Evolutionary conservation across 2,888 invertebrate species (phyloP).

Genomic region (Asteroscopus sphinx): DNA sequence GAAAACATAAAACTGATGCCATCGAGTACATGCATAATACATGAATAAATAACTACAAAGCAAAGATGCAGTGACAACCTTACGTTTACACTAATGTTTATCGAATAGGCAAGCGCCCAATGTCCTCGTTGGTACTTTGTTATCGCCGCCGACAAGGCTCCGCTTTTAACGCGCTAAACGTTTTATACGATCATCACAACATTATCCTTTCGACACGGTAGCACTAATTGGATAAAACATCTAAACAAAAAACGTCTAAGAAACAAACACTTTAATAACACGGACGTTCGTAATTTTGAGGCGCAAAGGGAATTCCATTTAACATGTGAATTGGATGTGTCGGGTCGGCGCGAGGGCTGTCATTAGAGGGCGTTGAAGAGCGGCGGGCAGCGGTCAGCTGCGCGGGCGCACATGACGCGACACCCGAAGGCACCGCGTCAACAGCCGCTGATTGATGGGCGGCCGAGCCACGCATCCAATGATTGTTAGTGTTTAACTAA

Average conservation of each 20-base stretch:
- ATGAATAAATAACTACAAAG: conserved; percentile 4
- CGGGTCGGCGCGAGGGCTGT: conserved; percentile 80
- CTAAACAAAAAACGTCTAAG: conserved; percentile 84
- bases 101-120: conserved; percentile 25
- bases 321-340: conserved; percentile 89
- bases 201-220: conserved; percentile 90
- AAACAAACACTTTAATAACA: conserved; percentile 88
- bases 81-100: conserved; percentile 15
- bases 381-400: conserved; percentile 50
- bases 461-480: conserved; percentile 74
- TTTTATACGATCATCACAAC: conserved; percentile 83
- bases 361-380: conserved; percentile 74
- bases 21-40: conserved; percentile 8
- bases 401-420: conserved; percentile 56
- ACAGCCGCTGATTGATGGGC: conserved; percentile 83
- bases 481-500: conserved; percentile 87
- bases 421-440: conserved; percentile 73
- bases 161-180: conserved; percentile 85
- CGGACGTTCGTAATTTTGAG: conserved; percentile 82
- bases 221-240: conserved; percentile 89
- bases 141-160: conserved; percentile 76
- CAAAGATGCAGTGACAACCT: conserved; percentile 13
- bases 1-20: conserved; percentile 17
- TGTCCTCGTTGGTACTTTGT: conserved; percentile 63
- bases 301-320: conserved; percentile 88